phyloP scores from a whole-genome alignment of 2,888 invertebrate species.

The Tineola bisselliella region DNA sequence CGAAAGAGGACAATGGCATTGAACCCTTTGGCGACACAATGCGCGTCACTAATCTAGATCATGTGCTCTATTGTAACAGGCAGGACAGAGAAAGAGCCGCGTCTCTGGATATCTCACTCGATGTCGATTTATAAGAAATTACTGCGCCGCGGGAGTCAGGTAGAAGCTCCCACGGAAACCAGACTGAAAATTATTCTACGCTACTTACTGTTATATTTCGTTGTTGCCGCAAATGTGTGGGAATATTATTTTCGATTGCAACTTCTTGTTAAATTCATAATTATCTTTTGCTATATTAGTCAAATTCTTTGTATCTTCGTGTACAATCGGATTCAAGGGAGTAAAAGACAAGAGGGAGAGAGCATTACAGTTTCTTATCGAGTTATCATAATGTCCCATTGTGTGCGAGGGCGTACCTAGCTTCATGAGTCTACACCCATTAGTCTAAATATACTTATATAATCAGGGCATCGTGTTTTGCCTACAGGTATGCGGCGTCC shows the following conservation, averaged over 20 bases:
- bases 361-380: neutral
- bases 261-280: neutral
- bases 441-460: constrained; percentile 61
- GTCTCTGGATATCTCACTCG: constrained; percentile 37
- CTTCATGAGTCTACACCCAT: constrained; percentile 40
- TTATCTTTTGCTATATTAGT: neutral
- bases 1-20: constrained; percentile 33
- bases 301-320: no score
- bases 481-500: constrained; percentile 52
- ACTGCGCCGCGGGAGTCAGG: constrained; percentile 52
- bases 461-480: constrained; percentile 43
- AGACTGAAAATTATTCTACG: neutral
- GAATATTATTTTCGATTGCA: neutral
- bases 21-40: constrained; percentile 57
- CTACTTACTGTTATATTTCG: neutral
- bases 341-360: neutral
- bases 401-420: neutral
- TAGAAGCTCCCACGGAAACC: constrained; percentile 54
- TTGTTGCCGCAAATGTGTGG: neutral
- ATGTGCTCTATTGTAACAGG: constrained; percentile 40
- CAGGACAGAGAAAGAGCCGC: constrained; percentile 23
- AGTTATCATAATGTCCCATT: constrained; percentile 5
- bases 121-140: constrained; percentile 36
- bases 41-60: constrained; percentile 53
- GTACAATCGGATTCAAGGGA: neutral